Evolutionary conservation across 2,888 invertebrate genomes (phyloP).

Genomic region (Platycheirus rosarum): DNA sequence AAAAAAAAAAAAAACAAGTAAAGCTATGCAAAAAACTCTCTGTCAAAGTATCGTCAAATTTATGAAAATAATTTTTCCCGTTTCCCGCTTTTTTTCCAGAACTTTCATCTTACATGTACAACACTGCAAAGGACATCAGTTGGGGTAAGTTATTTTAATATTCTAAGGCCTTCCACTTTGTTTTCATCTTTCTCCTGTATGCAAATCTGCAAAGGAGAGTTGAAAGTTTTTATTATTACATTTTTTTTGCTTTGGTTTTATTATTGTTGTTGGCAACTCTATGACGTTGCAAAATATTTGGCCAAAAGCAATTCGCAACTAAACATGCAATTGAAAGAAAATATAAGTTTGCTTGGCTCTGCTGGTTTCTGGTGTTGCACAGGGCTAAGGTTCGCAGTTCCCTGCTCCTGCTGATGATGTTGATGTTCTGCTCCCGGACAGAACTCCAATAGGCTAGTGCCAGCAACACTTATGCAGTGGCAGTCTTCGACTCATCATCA

Average conservation of each 20-base stretch:
- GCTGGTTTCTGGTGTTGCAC: conserved; percentile 2
- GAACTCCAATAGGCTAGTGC: conserved; percentile 24
- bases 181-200: conserved; percentile 6
- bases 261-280: conserved; percentile 36
- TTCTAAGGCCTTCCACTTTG: neutral
- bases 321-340: conserved; percentile 68
- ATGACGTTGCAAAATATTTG: conserved; percentile 27
- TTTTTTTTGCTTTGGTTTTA: conserved; percentile 5
- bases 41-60: conserved; percentile 36
- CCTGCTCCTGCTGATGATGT: conserved; percentile 44
- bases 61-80: neutral
- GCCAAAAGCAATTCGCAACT: conserved; percentile 48
- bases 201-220: conserved; percentile 28
- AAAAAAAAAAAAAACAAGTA: neutral
- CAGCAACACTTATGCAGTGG: neutral
- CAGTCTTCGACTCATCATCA: neutral
- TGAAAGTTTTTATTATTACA: conserved; percentile 12
- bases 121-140: conserved; percentile 42
- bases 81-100: conserved; percentile 14
- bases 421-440: conserved; percentile 45
- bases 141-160: conserved; percentile 38
- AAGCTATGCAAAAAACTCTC: neutral
- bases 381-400: conserved; percentile 7
- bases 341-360: conserved; percentile 43
- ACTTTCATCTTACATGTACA: conserved; percentile 19